Percentiles rank a stretch among this genome's conserved stretches.
Evolutionary conservation across 2,888 invertebrate species (phyloP).

Genomic region (Julus scandinavius): DNA sequence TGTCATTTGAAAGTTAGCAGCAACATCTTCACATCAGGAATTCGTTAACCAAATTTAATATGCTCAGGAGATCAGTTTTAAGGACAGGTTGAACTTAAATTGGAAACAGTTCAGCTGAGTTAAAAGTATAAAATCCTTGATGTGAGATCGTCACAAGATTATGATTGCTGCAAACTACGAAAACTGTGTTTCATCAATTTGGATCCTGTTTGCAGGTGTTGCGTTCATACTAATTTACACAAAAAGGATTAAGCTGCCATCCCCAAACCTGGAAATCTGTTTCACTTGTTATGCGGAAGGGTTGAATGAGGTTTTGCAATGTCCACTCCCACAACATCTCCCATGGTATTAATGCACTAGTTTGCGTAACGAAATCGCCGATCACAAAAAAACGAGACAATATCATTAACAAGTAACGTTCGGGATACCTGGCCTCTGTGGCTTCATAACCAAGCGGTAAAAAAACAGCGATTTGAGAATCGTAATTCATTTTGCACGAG

Average conservation of each 20-base stretch:
- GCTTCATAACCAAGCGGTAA: neutral
- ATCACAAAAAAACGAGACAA: neutral
- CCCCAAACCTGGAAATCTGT: neutral
- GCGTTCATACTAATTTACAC: neutral
- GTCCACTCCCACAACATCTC: neutral
- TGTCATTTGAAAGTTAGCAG: slow-evolving; percentile 18
- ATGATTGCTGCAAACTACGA: neutral
- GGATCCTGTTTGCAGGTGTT: neutral
- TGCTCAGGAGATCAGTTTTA: no score
- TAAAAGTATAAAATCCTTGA: neutral
- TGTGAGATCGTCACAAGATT: neutral
- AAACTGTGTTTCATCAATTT: neutral
- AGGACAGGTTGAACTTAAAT: neutral
- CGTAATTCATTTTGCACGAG: neutral
- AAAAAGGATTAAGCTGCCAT: neutral
- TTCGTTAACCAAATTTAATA: neutral
- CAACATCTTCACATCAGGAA: neutral
- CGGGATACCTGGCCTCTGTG: neutral
- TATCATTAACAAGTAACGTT: neutral
- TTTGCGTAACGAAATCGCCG: neutral
- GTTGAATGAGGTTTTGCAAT: slow-evolving; percentile 31
- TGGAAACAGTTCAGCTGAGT: neutral
- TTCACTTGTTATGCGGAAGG: slow-evolving; percentile 25
- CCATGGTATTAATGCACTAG: neutral
- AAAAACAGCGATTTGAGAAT: neutral